Base-by-base conservation (phyloP, 1,140 invertebrate species). In the Papilio xuthus region DNA sequence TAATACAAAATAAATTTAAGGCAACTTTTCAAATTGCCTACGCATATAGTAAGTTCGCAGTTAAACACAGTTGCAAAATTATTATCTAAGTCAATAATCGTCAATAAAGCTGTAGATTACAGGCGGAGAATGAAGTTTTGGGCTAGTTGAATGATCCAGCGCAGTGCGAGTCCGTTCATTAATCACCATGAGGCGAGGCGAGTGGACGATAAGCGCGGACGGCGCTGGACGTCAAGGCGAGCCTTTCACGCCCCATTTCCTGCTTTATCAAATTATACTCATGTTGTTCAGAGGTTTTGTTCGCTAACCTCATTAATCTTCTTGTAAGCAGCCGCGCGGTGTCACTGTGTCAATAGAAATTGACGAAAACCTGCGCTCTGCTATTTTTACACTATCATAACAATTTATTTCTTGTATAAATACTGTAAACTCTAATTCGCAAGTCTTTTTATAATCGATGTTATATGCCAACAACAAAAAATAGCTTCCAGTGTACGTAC, bases 201-300 rank as follows among this genome's bases (percentile, higher is more conserved):
- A 56, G 53, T 18, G 56, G 56, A 3, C 56, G 56, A 60, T 60
- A 60, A 60, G 56, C 56, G 56, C 20, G 56, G 20, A 23, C 20
- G 56, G 56, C 56, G 56, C n/a, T 60, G 56, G 56, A 4, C 56
- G 20, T 18, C 56, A 26, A 60, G 9, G 56, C 9, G 20, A 60
- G 56, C 20, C 56, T 60, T 60, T 60, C 56, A 60, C 56, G 23
- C 56, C 20, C 56, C 56, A 60, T 60, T 60, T 60, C 56, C 56
- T 60, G 56, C 56, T 60, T 60, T 60, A 60, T 60, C 56, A 60
- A 23, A 60, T 60, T 60, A 60, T 60, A 60, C 20, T 26, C 56
- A 26, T 60, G 56, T 60, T 20, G 56, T 10, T 6, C 56, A 18
- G 15, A 2, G 20, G 56, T 60, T 60, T 23, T 60, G 56, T 60